phyloP scores from a whole-genome alignment of 1,140 invertebrate genomes.

The Aphidius ervi region DNA sequence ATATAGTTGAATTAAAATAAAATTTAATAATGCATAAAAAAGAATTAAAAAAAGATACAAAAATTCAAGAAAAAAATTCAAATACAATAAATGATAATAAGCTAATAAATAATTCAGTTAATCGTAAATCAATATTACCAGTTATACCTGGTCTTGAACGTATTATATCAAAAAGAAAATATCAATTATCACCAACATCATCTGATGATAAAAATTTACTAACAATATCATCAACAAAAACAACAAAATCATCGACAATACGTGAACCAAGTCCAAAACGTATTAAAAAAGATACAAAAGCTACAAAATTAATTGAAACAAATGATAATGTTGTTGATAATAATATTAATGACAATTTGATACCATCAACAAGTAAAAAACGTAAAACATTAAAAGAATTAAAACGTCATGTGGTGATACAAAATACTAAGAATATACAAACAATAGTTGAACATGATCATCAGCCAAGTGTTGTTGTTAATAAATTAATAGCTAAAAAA shows the following conservation, averaged over 20 bases:
- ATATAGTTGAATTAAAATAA: too few relatives aligned
- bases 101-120: too few relatives aligned
- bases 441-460: conserved; percentile 19
- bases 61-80: too few relatives aligned
- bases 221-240: background rate
- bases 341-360: background rate
- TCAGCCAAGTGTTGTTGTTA: conserved; percentile 7
- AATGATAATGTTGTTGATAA: too few relatives aligned
- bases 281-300: conserved; percentile 1
- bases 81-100: too few relatives aligned
- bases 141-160: background rate
- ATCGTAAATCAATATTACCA: background rate
- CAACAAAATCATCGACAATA: background rate
- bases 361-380: background rate
- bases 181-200: background rate
- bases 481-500: conserved; percentile 20
- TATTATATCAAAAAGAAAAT: conserved; percentile 5
- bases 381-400: conserved; percentile 4
- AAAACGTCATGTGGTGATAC: background rate
- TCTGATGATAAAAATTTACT: conserved; percentile 2
- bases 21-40: too few relatives aligned
- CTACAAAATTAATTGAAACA: too few relatives aligned
- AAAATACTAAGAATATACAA: background rate
- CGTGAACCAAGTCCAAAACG: background rate
- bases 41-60: too few relatives aligned